phyloP scores from a whole-genome alignment of 2,888 invertebrate species.

The Sinelater perroti region DNA sequence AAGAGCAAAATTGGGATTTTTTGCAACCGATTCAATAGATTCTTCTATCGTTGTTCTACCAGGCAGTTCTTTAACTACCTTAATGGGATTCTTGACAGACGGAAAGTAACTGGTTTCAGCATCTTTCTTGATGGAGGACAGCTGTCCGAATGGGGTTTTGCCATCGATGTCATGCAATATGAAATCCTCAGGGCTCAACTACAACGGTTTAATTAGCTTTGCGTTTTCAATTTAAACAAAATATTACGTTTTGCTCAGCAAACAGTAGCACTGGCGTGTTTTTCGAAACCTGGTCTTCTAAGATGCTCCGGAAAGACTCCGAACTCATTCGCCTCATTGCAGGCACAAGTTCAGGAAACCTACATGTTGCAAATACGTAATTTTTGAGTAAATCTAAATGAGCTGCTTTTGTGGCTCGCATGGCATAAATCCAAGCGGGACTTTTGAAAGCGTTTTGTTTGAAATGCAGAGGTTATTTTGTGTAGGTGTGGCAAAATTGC shows the following conservation, averaged over 20 bases:
- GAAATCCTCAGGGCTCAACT: slow-evolving; percentile 64
- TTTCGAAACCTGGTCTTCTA: slow-evolving; percentile 44
- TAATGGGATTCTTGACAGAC: slow-evolving; percentile 69
- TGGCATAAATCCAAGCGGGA: neutral
- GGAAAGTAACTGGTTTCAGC: slow-evolving; percentile 65
- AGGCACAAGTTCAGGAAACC: slow-evolving; percentile 50
- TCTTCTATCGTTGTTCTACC: slow-evolving; percentile 53
- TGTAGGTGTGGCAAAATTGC: slow-evolving; percentile 44
- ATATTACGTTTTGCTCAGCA: slow-evolving; percentile 62
- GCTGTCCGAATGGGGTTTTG: slow-evolving; percentile 58
- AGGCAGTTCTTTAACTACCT: slow-evolving; percentile 64
- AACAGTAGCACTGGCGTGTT: slow-evolving; percentile 53
- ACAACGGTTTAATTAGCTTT: slow-evolving; percentile 43
- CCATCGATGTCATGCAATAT: slow-evolving; percentile 56
- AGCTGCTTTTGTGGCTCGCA: no score
- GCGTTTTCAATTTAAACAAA: no score
- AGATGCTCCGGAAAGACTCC: slow-evolving; percentile 55
- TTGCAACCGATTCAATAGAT: slow-evolving; percentile 48
- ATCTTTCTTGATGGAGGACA: slow-evolving; percentile 57
- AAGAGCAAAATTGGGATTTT: slow-evolving; percentile 41
- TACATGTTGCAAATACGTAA: slow-evolving; percentile 41
- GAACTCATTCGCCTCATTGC: slow-evolving; percentile 55
- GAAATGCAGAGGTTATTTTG: slow-evolving; percentile 6
- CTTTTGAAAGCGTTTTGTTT: slow-evolving; percentile 11
- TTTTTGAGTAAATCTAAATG: no score